Evolutionary conservation across 2,888 invertebrate genomes (phyloP).

Genomic region (Lagria hirta): DNA sequence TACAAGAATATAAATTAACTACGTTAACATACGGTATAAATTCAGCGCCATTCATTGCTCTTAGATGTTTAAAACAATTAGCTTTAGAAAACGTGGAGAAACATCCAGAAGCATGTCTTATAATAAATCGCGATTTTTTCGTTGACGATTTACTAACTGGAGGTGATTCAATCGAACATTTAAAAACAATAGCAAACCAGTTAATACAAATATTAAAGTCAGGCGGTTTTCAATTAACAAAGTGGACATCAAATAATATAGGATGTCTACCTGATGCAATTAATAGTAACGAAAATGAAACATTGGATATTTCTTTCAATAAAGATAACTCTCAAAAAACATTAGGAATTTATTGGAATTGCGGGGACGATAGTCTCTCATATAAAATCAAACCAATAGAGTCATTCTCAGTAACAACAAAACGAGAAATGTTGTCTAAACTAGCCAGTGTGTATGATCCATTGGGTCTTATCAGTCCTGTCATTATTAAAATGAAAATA

Average conservation of each 20-base stretch:
- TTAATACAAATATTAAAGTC: conserved; percentile 2
- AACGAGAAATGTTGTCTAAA: conserved; percentile 19
- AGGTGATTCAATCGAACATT: conserved; percentile 6
- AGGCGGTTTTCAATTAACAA: conserved; percentile 13
- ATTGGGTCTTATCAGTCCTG: conserved; percentile 14
- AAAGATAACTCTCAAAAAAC: conserved; percentile 4
- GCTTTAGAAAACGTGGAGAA: conserved; percentile 29
- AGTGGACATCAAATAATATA: conserved; percentile 12
- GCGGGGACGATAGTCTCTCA: neutral
- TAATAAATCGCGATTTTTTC: conserved; percentile 24
- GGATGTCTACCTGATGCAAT: neutral
- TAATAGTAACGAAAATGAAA: neutral
- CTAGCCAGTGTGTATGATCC: conserved; percentile 23
- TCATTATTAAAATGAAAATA: conserved; percentile 17
- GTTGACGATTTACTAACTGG: conserved; percentile 28
- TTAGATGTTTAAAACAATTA: conserved; percentile 30
- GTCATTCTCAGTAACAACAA: conserved; percentile 1
- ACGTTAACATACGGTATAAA: conserved; percentile 36
- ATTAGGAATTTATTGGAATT: conserved; percentile 7
- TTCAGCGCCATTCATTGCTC: conserved; percentile 33
- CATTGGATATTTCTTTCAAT: too few species aligned
- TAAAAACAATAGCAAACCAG: conserved; percentile 3
- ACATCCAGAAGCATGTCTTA: neutral
- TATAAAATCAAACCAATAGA: neutral
- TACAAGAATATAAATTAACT: conserved; percentile 27